Evolutionary conservation across 1,140 invertebrate genomes (phyloP).

Genomic region (Bombus soroeensis): DNA sequence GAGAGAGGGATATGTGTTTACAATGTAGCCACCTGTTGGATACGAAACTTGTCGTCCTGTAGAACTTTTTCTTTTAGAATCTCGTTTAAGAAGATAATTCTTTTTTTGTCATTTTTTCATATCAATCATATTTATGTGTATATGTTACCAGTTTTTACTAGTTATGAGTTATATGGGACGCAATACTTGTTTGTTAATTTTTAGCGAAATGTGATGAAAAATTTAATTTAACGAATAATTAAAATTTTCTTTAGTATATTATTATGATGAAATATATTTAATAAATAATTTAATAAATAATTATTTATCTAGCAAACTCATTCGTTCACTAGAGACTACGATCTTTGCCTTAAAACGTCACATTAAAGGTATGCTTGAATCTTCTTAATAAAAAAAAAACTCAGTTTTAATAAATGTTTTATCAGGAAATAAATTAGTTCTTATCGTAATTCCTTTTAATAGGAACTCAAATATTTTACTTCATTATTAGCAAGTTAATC

Average conservation of each 20-base stretch:
- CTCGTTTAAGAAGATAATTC: background rate
- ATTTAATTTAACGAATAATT: too few species aligned
- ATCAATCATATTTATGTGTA: background rate
- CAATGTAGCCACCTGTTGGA: slow-evolving; percentile 57
- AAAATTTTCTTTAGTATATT: too few species aligned
- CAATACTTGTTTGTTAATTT: background rate
- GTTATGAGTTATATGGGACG: background rate
- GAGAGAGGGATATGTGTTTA: slow-evolving; percentile 12
- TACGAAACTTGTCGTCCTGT: slow-evolving; percentile 28
- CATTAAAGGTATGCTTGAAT: background rate
- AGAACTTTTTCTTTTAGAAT: slow-evolving; percentile 20
- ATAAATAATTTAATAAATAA: background rate
- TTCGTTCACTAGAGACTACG: too few species aligned
- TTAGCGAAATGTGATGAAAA: background rate
- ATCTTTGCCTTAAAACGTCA: background rate
- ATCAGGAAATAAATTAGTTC: background rate
- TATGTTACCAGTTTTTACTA: background rate
- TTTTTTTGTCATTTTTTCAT: background rate
- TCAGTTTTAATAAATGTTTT: too few species aligned
- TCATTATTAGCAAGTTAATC: background rate
- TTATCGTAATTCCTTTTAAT: background rate
- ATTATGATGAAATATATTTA: too few species aligned
- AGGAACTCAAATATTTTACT: background rate
- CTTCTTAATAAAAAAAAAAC: background rate
- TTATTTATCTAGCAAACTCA: too few species aligned